These are phyloP conservation scores for Sminthurinus signatus DNA, from an alignment of 1,140 invertebrate species.

Conservation along the genomic window DNA sequence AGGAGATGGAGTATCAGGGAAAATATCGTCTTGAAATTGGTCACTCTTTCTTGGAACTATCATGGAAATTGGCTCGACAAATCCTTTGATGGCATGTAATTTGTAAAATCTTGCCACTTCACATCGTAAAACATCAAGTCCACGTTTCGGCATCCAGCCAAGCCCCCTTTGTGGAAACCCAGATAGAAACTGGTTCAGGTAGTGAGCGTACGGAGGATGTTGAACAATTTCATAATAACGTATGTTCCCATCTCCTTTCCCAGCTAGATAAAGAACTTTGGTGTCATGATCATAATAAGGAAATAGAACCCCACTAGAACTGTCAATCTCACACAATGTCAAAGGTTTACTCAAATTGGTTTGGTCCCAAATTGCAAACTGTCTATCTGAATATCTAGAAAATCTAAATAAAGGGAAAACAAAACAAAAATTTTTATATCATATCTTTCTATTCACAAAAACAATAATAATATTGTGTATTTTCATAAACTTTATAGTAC, in stretches of 20 bases:
- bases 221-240: constrained; percentile 88
- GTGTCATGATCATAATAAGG: constrained; percentile 91
- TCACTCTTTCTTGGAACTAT: constrained; percentile 83
- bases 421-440: no score
- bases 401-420: no score
- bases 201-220: constrained; percentile 76
- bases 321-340: constrained; percentile 75
- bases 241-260: constrained; percentile 74
- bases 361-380: constrained; percentile 82
- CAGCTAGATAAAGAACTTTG: constrained; percentile 72
- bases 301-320: constrained; percentile 68
- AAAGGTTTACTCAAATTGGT: constrained; percentile 69
- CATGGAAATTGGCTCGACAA: constrained; percentile 79
- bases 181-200: constrained; percentile 85
- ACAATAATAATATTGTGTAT: no score
- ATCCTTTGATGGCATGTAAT: constrained; percentile 72
- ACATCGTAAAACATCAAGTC: constrained; percentile 69
- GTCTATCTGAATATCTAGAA: constrained; percentile 78
- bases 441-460: no score
- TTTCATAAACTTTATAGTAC: no score
- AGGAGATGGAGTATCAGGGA: constrained; percentile 80
- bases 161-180: constrained; percentile 81
- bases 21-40: constrained; percentile 80
- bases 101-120: constrained; percentile 91
- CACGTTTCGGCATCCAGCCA: constrained; percentile 88